Percentiles rank a stretch among this genome's conserved stretches.
Conservation (phyloP, 2,888 invertebrate genomes). For the Sinohyriopsis cumingii region DNA sequence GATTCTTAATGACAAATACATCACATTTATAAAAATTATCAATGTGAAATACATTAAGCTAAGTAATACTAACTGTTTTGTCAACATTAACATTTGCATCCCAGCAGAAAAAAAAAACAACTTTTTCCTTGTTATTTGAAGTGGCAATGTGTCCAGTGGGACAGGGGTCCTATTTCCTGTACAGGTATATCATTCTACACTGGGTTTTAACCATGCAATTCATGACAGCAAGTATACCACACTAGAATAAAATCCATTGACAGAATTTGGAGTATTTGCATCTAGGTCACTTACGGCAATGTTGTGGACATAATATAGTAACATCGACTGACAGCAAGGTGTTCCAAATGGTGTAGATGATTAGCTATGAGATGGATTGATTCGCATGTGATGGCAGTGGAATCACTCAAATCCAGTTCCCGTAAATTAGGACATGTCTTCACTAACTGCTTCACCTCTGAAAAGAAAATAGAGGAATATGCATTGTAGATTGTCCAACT, state of each 20-base stretch:
- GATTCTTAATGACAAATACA: too few relatives aligned
- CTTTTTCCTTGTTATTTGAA: too few relatives aligned
- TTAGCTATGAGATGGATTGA: slow-evolving; percentile 77
- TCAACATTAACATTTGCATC: too few relatives aligned
- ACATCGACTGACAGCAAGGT: slow-evolving; percentile 80
- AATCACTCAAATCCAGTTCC: slow-evolving; percentile 92
- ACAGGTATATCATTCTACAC: neutral
- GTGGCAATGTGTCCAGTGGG: too few relatives aligned
- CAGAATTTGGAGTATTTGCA: too few relatives aligned
- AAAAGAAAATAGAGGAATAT: slow-evolving; percentile 1
- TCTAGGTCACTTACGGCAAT: slow-evolving; percentile 78
- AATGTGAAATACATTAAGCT: too few relatives aligned
- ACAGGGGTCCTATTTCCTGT: too few relatives aligned
- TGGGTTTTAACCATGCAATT: neutral
- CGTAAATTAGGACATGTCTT: slow-evolving; percentile 81
- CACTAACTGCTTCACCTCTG: slow-evolving; percentile 82
- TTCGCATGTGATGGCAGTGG: slow-evolving; percentile 80
- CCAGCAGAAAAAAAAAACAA: too few relatives aligned
- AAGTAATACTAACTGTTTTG: too few relatives aligned
- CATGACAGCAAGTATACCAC: too few relatives aligned
- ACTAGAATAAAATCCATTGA: too few relatives aligned
- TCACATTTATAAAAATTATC: too few relatives aligned
- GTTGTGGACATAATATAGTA: slow-evolving; percentile 82
- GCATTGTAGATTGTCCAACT: neutral
- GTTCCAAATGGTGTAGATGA: slow-evolving; percentile 75